Base-by-base conservation (phyloP, 2,113 vertebrate species). In the Rhabdornis inornatus region DNA sequence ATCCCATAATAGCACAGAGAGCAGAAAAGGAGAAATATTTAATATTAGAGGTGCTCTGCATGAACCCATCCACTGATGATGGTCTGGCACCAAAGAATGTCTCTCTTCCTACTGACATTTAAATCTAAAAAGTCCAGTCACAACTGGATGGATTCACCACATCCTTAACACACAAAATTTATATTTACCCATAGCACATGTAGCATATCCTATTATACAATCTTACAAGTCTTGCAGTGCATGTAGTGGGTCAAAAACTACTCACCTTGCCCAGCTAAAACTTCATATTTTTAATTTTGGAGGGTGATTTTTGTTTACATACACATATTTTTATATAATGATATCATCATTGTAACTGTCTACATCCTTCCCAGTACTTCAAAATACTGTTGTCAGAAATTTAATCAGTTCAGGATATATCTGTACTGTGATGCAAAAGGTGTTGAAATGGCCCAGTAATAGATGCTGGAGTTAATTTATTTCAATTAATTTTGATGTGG, bases 241-340 rank as follows among this genome's bases (percentile, higher is more conserved):
- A 24, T 65, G 39, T 49, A 50, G 4, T 0, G 1, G 10, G 21
- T 55, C 37, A 40, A 27, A 52, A 53, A 23, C n/a, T 19, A 53
- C 12, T 47, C 52, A 44, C 5, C 15, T 45, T 7, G 11, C 5
- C 13, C 59, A 63, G 35, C 3, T 50, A n/a, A 40, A 63, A n/a
- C 9, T 6, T 49, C 8, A 0, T 25, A 30, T 57, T 82, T 64
- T 23, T 50, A 0, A 33, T 27, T 81, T 44, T 45, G 3, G 5
- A 13, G 6, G 4, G 6, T 8, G 4, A 45, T n/a, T 76, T 59
- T 28, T 53, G 8, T 37, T 79, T 40, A 63, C 21, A 40, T 4
- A 40, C n/a, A 13, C 14, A 19, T 23, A 15, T 33, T 30, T 35
- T 68, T 55, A 24, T 13, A 2, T 15, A 83, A 76, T 21, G 31